Evolutionary conservation across 2,797 vertebrate species (phyloP), one percentile per base, ranked within the genome.

Genomic region (Clarias platycephalus): DNA sequence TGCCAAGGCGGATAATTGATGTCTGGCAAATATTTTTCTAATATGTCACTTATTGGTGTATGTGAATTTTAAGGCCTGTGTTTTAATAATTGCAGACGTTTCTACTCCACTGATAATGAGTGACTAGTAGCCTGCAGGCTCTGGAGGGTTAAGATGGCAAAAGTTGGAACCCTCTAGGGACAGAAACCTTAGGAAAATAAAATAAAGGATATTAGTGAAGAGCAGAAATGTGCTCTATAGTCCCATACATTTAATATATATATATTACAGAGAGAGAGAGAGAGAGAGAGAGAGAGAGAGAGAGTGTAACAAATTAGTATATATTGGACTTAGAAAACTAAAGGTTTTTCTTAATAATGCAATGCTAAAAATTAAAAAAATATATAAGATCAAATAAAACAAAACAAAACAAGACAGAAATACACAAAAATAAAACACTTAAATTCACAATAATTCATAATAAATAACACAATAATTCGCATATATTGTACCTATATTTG

Each of bases 21-120:
- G 84, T 87, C 87, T 89, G 88, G 86, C 87, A 90, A 84, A 88
- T 89, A 89, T 85, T 86, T 81, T 82, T 85, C 85, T 87, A 91
- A 89, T 89, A 81, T 89, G 83, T 89, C 80, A 88, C 88, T 89
- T 88, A 88, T 87, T 89, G 89, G 80, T 86, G 83, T 83, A 89
- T 86, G 85, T 84, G 79, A 88, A 87, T 88, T 86, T 85, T 86
- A 87, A 84, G 85, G 70, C 88, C 84, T 55, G 84, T 78, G 84
- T 88, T 88, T 84, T 84, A 84, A 85, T 88, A 87, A 89, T 87
- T 84, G 83, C 62, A 79, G 83, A 85, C 88, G 60, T 89, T 88
- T 88, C 85, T 88, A 87, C 88, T 88, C 84, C 86, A 86, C 87
- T 78, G 88, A 89, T 89, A 89, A 85, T 87, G 87, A 88, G 87